These are phyloP conservation scores for Pachypeltis micranthus DNA, from an alignment of 1,140 invertebrate genomes.

Conservation along the genomic window DNA sequence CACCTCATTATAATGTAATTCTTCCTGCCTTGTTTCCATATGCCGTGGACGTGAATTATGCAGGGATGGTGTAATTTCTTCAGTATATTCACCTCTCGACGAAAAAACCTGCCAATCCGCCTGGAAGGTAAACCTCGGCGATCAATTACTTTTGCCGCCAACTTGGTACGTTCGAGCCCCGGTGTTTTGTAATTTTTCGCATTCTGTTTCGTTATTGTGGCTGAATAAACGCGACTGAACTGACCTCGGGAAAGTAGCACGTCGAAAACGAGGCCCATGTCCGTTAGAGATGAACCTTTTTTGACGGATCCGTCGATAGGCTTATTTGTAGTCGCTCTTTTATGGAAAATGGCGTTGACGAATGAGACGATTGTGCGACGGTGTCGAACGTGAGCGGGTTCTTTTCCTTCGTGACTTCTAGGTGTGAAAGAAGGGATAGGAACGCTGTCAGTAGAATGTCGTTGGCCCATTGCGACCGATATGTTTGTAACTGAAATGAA, in stretches of 20 bases:
- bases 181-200: background rate
- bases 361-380: no score
- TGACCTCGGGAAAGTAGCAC: background rate
- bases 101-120: conserved; percentile 65
- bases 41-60: conserved; percentile 53
- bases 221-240: background rate
- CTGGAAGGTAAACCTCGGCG: no score
- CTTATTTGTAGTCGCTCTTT: no score
- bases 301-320: no score
- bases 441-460: no score
- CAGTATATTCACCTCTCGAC: conserved; percentile 56
- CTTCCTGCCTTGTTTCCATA: conserved; percentile 43
- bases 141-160: background rate
- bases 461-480: no score
- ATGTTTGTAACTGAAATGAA: no score
- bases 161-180: background rate
- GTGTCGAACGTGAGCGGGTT: no score
- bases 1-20: conserved; percentile 20
- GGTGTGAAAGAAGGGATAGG: no score
- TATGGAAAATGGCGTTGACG: no score
- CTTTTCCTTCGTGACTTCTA: no score
- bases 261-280: background rate
- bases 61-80: conserved; percentile 57
- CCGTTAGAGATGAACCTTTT: background rate
- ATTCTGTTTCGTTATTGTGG: background rate